Conservation (phyloP, 2,113 vertebrate species). For the Coturnix japonica region DNA sequence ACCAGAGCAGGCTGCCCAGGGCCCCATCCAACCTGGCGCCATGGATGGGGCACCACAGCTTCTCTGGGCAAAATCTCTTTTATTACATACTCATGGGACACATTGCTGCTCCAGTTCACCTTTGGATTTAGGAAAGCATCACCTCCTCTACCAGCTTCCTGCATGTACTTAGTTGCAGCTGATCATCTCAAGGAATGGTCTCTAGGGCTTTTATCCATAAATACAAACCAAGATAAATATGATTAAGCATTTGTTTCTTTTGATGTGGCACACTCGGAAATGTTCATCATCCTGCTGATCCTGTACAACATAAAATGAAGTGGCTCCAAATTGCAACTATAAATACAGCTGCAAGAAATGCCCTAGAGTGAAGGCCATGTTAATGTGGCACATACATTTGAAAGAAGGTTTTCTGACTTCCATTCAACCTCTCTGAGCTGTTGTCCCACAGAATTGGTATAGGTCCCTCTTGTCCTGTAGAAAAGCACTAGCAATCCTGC, state of each 20-base stretch:
- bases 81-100: not conserved
- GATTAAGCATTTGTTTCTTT: not conserved
- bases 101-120: not conserved
- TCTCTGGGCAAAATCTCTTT: not conserved
- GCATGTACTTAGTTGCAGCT: not conserved
- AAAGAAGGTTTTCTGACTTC: not conserved
- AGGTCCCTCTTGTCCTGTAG: not conserved
- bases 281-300: not conserved
- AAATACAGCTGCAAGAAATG: not conserved
- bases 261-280: not conserved
- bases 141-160: not conserved
- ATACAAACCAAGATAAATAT: not conserved
- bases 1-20: too few relatives aligned
- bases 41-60: too few relatives aligned
- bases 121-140: not conserved
- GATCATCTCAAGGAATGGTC: not conserved
- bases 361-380: not conserved
- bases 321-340: not conserved
- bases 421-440: not conserved
- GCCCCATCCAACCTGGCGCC: too few relatives aligned
- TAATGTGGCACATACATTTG: not conserved
- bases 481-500: not conserved
- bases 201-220: not conserved
- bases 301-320: rapidly evolving
- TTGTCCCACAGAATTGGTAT: rapidly evolving